Evolutionary conservation across 2,888 invertebrate species (phyloP).

Genomic region (Xestobium rufovillosum): DNA sequence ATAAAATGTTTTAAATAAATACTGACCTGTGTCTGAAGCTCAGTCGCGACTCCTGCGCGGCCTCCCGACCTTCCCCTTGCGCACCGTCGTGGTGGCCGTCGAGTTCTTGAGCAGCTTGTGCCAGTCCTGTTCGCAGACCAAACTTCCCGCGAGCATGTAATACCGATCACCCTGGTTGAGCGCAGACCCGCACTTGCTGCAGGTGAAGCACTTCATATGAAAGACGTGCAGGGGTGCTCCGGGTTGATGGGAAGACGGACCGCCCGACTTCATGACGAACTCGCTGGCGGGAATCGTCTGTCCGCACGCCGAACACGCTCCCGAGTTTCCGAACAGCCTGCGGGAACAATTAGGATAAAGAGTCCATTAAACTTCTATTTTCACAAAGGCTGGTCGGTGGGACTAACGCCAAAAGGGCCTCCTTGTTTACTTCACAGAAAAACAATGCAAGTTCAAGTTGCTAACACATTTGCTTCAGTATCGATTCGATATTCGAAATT

Average conservation of each 20-base stretch:
- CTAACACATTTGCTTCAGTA: too few species aligned
- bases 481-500: too few species aligned
- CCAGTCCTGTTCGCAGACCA: constrained; percentile 94
- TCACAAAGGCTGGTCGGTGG: constrained; percentile 13
- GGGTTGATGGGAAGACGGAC: constrained; percentile 42
- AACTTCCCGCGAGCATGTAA: constrained; percentile 82
- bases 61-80: constrained; percentile 85
- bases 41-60: constrained; percentile 86
- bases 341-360: constrained; percentile 38
- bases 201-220: constrained; percentile 93
- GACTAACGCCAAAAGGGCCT: too few species aligned
- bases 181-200: constrained; percentile 86
- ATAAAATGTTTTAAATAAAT: too few species aligned
- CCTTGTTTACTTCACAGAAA: too few species aligned
- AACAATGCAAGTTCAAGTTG: constrained; percentile 4
- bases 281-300: constrained; percentile 90
- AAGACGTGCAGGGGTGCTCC: constrained; percentile 66
- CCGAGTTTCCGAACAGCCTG: constrained; percentile 88
- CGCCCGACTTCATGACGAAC: constrained; percentile 81
- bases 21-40: too few species aligned
- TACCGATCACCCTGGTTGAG: constrained; percentile 89
- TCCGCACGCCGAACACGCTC: constrained; percentile 86
- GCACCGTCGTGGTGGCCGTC: constrained; percentile 58
- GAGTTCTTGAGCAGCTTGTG: constrained; percentile 82
- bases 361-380: constrained; percentile 34